Conservation (phyloP, 2,113 vertebrate genomes). For the Bos taurus region DNA sequence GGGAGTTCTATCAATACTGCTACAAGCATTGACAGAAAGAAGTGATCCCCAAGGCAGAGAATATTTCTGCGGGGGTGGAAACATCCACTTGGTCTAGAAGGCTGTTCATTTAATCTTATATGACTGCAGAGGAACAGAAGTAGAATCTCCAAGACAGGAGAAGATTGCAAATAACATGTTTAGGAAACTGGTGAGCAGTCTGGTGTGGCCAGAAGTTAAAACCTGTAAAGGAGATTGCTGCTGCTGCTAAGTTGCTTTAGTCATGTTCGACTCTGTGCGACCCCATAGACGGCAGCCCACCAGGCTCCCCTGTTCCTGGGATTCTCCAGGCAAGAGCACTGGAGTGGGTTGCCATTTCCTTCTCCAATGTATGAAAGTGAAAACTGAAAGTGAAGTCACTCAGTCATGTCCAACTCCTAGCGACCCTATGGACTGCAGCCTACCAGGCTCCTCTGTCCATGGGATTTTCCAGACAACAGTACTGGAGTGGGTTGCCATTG, state of each 20-base stretch:
- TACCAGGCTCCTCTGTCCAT: no score
- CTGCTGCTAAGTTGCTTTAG: no score
- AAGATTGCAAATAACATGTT: neutral
- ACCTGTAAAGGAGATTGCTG: neutral
- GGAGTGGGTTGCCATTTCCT: no score
- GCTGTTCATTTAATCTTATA: neutral
- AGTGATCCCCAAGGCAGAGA: neutral
- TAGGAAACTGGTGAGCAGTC: neutral
- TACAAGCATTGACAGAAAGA: neutral
- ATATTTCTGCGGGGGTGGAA: neutral
- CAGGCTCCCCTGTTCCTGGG: no score
- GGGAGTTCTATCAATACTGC: neutral
- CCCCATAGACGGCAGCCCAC: no score
- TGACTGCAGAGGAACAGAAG: neutral
- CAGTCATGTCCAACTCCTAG: no score
- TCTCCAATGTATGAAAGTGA: no score
- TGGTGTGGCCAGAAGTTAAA: neutral
- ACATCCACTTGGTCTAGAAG: neutral
- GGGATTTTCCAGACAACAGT: no score
- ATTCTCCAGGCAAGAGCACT: no score
- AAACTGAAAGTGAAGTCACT: no score
- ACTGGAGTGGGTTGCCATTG: no score
- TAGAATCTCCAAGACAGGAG: neutral
- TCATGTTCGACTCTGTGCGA: accelerated
- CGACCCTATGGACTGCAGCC: no score